phyloP scores from a whole-genome alignment of 2,888 invertebrate species.

The Andrena fulva region DNA sequence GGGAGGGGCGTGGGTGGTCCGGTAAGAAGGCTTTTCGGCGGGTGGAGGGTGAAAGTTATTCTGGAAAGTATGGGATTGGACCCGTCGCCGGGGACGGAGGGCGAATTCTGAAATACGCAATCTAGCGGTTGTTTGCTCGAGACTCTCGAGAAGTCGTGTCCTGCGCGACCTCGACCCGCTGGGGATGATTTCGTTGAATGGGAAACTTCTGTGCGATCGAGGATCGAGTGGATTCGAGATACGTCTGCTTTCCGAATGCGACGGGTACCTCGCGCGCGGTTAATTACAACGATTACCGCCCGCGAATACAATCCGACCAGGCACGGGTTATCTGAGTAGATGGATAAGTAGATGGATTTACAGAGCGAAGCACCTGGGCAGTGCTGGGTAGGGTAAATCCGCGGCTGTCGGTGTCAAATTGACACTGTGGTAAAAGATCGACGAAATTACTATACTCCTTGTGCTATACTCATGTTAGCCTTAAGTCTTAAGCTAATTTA shows the following conservation, averaged over 20 bases:
- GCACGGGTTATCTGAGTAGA: background rate
- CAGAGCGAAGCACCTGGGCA: background rate
- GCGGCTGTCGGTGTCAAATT: too few species aligned
- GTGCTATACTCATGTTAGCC: too few species aligned
- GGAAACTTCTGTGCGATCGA: conserved; percentile 8
- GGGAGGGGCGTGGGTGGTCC: conserved; percentile 33
- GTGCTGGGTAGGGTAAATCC: too few species aligned
- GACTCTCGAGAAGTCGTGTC: conserved; percentile 33
- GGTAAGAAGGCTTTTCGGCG: conserved; percentile 4
- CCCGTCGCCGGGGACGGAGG: conserved; percentile 29
- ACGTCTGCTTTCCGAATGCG: background rate
- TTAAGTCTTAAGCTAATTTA: too few species aligned
- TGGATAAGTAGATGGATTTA: background rate
- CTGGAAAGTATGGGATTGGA: conserved; percentile 59
- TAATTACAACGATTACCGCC: background rate
- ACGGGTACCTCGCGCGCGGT: background rate
- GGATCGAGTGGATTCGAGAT: background rate
- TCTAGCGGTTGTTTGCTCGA: conserved; percentile 27
- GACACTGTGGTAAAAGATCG: too few species aligned
- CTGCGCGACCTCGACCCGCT: background rate
- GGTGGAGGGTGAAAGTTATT: conserved; percentile 30
- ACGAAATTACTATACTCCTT: too few species aligned
- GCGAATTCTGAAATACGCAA: conserved; percentile 49
- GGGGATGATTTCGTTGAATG: conserved; percentile 28
- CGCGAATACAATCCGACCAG: background rate